These are phyloP conservation scores for Polyommatus iphigenia DNA, from an alignment of 2,888 invertebrate genomes.

Conservation along the genomic window DNA sequence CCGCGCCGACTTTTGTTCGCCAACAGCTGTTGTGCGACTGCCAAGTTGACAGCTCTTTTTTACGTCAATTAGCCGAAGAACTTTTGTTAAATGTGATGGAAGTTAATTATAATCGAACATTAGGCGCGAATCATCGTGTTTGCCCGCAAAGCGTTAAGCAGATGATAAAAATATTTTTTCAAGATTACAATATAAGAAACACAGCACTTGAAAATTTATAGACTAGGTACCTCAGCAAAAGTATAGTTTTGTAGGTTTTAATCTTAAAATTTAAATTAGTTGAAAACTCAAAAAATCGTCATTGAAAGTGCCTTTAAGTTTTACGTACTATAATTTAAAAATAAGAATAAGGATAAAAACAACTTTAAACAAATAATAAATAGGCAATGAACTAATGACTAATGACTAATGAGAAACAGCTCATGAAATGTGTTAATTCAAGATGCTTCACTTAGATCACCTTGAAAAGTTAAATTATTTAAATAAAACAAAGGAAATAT, in stretches of 20 bases:
- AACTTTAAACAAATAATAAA: too few species aligned
- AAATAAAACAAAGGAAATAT: constrained; percentile 25
- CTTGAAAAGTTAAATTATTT: constrained; percentile 8
- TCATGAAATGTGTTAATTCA: not conserved
- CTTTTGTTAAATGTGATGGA: constrained; percentile 3
- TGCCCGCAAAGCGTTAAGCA: not conserved
- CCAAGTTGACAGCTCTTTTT: constrained; percentile 40
- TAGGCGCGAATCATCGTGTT: not conserved
- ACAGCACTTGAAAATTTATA: not conserved
- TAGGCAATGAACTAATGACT: too few species aligned
- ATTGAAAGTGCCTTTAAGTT: too few species aligned
- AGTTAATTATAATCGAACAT: constrained; percentile 15
- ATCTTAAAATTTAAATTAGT: too few species aligned
- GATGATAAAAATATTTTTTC: not conserved
- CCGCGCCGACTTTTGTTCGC: constrained; percentile 58
- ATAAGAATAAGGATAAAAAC: too few species aligned
- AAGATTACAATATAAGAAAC: not conserved
- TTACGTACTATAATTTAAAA: too few species aligned
- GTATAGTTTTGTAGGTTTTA: not conserved
- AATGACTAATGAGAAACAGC: too few species aligned
- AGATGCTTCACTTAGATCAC: not conserved
- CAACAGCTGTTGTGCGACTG: constrained; percentile 71
- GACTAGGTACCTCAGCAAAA: not conserved
- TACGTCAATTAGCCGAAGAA: constrained; percentile 10
- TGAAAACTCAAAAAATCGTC: too few species aligned